A percentile compares a stretch with the other conserved stretches of the same genome.
Conservation (phyloP, 1,140 invertebrate genomes). For the Lucilia sericata region DNA sequence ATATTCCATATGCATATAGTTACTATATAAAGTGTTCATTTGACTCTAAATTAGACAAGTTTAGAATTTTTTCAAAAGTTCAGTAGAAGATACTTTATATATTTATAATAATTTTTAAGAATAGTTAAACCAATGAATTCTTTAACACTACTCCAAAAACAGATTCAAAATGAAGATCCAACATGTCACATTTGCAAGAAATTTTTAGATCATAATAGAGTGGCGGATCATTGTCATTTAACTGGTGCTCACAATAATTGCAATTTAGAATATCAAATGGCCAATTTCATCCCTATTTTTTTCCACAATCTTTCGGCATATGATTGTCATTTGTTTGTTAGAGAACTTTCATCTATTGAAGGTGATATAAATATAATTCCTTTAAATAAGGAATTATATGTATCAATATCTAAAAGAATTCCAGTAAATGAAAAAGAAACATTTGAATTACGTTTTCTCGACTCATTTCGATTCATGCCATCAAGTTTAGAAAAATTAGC, state of each 20-base stretch:
- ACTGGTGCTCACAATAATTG: not conserved
- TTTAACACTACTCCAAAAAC: not conserved
- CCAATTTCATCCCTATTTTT: not conserved
- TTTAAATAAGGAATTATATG: no score
- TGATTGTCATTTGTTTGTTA: constrained; percentile 16
- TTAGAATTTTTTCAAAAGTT: constrained; percentile 14
- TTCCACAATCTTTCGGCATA: constrained; percentile 10
- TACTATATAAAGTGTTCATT: constrained; percentile 22
- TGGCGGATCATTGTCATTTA: not conserved
- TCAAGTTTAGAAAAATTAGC: not conserved
- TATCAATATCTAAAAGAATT: no score
- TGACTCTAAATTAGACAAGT: not conserved
- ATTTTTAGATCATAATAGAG: not conserved
- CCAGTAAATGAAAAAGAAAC: not conserved
- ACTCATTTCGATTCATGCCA: not conserved
- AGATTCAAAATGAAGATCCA: not conserved
- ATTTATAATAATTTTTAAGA: not conserved
- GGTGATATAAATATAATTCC: no score
- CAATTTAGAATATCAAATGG: constrained; percentile 4
- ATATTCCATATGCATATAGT: not conserved
- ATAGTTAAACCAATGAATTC: not conserved
- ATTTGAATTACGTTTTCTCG: not conserved
- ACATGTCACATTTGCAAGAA: not conserved
- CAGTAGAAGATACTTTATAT: no score
- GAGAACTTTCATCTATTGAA: no score